A percentile compares a stretch with the other conserved stretches of the same genome.
Conservation (phyloP, 2,797 vertebrate genomes). For the Botia kubotai region DNA sequence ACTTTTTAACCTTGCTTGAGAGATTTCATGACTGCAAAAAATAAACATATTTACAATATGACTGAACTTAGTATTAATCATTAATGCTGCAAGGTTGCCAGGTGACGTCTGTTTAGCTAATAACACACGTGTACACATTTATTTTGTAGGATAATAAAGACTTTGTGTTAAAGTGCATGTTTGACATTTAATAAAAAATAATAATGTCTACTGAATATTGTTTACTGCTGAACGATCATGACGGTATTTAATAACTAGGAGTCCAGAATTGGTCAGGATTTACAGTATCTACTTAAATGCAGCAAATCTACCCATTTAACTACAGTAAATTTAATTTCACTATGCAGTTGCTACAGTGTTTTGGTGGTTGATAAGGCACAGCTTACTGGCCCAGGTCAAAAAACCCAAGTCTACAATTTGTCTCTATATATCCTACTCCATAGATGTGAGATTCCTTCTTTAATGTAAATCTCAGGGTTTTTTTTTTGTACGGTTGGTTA, state of each 20-base stretch:
- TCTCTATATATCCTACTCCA: neutral
- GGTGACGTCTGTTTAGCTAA: neutral
- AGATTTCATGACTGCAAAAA: constrained; percentile 8
- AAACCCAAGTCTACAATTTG: neutral
- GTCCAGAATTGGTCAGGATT: too few species aligned
- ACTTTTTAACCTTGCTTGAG: constrained; percentile 18
- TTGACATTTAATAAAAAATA: constrained; percentile 34
- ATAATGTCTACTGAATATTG: neutral
- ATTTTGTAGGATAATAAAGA: neutral
- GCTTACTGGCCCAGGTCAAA: too few species aligned
- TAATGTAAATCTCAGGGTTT: too few species aligned
- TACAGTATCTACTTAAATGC: too few species aligned
- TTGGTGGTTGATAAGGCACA: too few species aligned
- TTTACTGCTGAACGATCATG: neutral
- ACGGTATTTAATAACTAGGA: neutral
- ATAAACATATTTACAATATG: constrained; percentile 2
- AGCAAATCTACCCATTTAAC: too few species aligned
- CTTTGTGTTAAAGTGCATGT: neutral
- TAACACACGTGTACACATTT: neutral
- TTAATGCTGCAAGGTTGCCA: neutral
- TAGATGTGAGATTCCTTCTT: neutral
- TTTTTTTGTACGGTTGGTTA: neutral
- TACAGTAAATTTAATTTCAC: too few species aligned
- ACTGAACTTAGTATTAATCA: constrained; percentile 5
- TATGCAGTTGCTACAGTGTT: too few species aligned